These are phyloP conservation scores for Melanotaenia duboulayi DNA, from an alignment of 2,113 vertebrate species.

Conservation along the genomic window DNA sequence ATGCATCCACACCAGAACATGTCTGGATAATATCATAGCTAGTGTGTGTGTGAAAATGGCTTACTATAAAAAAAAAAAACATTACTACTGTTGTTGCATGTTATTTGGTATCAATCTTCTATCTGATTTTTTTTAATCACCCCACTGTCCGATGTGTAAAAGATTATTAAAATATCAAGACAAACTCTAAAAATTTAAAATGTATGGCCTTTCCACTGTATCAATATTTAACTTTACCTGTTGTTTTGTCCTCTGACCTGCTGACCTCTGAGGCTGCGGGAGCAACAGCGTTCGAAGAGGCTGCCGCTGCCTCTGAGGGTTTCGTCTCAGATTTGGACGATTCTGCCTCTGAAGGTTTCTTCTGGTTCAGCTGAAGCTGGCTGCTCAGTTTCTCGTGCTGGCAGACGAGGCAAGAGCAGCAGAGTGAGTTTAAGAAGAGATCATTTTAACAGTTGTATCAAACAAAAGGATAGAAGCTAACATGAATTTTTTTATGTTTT, in stretches of 20 bases:
- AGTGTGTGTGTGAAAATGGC: not conserved
- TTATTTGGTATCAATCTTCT: not conserved
- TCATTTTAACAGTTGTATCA: not conserved
- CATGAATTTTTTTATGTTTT: not conserved
- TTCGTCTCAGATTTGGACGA: conserved; percentile 81
- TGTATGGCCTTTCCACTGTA: not conserved
- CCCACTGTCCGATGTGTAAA: not conserved
- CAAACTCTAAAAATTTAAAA: no score
- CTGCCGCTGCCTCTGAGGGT: conserved; percentile 67
- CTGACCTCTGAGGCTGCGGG: conserved; percentile 73
- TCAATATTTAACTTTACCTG: conserved; percentile 78
- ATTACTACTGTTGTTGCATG: not conserved
- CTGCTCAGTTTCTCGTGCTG: conserved; percentile 98
- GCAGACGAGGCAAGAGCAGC: conserved; percentile 6
- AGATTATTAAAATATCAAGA: no score
- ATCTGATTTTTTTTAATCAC: not conserved
- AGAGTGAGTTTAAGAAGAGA: not conserved
- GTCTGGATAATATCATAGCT: not conserved
- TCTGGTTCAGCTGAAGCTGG: conserved; percentile 88
- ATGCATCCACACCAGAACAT: not conserved
- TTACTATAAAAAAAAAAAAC: not conserved
- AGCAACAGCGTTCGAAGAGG: conserved; percentile 7
- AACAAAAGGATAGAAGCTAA: not conserved
- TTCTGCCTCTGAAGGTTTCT: conserved; percentile 72
- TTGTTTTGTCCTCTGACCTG: conserved; percentile 87